These are phyloP conservation scores for Apamea crenata DNA, from an alignment of 2,888 invertebrate genomes.

Conservation along the genomic window DNA sequence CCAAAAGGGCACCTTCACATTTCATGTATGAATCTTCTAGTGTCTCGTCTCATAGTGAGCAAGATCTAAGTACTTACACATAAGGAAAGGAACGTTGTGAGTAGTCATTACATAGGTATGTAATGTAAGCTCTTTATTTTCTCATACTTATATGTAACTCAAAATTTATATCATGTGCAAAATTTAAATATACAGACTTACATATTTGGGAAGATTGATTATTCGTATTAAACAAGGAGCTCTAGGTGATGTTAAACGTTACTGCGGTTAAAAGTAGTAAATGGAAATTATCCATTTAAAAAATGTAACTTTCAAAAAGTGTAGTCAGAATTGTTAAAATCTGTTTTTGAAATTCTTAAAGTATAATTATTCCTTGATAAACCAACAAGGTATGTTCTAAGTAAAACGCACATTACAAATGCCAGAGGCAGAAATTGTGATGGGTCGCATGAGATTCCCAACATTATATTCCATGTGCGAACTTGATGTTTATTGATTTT, in stretches of 20 bases:
- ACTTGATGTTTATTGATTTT: conserved; percentile 43
- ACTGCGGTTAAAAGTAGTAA: conserved; percentile 70
- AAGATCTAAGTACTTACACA: conserved; percentile 26
- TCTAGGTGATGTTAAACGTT: conserved; percentile 74
- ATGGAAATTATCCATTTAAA: conserved; percentile 79
- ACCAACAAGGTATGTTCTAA: conserved; percentile 39
- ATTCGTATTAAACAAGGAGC: conserved; percentile 54
- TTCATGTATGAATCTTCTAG: conserved; percentile 2
- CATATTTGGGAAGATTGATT: conserved; percentile 37
- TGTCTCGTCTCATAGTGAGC: conserved; percentile 22
- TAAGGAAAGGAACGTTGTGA: conserved; percentile 61
- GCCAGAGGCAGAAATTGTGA: conserved; percentile 44
- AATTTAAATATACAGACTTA: conserved; percentile 41
- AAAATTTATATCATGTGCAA: conserved; percentile 36
- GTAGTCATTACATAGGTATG: conserved; percentile 44
- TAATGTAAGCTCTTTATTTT: conserved; percentile 51
- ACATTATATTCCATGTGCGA: conserved; percentile 22
- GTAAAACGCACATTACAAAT: conserved; percentile 47
- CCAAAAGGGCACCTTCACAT: conserved; percentile 9
- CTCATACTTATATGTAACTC: conserved; percentile 29
- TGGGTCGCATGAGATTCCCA: conserved; percentile 22
- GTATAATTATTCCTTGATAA: conserved; percentile 24
- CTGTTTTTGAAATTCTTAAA: conserved; percentile 41
- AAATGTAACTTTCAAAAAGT: conserved; percentile 84
- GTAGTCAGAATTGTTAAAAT: conserved; percentile 69